These are phyloP conservation scores for Ormyrus pomaceus DNA, from an alignment of 2,888 invertebrate genomes.

Conservation along the genomic window DNA sequence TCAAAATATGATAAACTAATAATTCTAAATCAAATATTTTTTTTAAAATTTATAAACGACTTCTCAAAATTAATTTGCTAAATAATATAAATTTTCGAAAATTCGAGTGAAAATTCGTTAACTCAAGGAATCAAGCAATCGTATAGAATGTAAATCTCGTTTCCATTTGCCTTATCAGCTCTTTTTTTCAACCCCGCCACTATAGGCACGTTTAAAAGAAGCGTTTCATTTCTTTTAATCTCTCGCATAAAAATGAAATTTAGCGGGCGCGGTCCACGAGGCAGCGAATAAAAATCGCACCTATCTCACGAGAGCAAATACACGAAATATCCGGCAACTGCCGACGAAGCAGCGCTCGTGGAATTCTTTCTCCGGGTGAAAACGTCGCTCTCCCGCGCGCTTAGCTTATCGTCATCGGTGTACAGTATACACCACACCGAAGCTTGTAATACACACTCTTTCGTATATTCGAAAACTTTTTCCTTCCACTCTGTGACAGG, in stretches of 20 bases:
- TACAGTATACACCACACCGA: not conserved
- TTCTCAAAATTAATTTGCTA: too few species aligned
- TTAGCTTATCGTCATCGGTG: slow-evolving; percentile 30
- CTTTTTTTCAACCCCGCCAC: not conserved
- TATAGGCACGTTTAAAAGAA: slow-evolving; percentile 4
- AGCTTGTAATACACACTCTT: not conserved
- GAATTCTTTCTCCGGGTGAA: slow-evolving; percentile 11
- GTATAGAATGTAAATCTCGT: slow-evolving; percentile 17
- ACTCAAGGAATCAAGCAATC: not conserved
- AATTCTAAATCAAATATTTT: too few species aligned
- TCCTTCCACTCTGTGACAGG: not conserved
- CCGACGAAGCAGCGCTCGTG: not conserved
- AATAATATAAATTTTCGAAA: too few species aligned
- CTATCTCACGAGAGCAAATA: not conserved
- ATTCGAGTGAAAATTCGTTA: not conserved
- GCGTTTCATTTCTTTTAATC: slow-evolving; percentile 13
- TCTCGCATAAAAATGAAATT: slow-evolving; percentile 41
- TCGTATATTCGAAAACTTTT: not conserved
- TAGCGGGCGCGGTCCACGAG: not conserved
- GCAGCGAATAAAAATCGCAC: slow-evolving; percentile 2
- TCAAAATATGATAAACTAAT: too few species aligned
- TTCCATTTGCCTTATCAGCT: slow-evolving; percentile 36
- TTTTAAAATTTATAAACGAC: too few species aligned
- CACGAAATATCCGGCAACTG: not conserved
- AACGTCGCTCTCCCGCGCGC: slow-evolving; percentile 23